Percentiles rank a stretch among this genome's conserved stretches.
phyloP scores from a whole-genome alignment of 2,797 vertebrate genomes.

The Rhinophrynus dorsalis region DNA sequence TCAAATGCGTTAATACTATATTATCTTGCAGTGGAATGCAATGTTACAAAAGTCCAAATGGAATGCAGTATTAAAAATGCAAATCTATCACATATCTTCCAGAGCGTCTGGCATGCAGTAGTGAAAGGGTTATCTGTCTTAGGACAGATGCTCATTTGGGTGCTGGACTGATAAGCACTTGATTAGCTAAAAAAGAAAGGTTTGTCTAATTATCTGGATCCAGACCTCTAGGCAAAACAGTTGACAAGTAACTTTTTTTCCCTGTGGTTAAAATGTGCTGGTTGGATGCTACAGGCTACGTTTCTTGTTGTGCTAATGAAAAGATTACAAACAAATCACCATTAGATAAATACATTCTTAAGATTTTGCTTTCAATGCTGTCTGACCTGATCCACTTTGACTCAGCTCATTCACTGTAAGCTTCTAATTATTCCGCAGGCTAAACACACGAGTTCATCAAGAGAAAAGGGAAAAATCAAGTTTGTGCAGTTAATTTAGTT shows the following conservation, averaged over 20 bases:
- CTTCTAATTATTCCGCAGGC: constrained; percentile 54
- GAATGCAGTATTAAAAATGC: too few species aligned
- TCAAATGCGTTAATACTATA: too few species aligned
- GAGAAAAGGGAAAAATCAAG: constrained; percentile 63
- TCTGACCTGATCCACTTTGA: constrained; percentile 34
- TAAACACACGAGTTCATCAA: constrained; percentile 55
- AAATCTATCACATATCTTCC: not conserved
- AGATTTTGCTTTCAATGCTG: not conserved
- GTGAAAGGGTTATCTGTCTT: not conserved
- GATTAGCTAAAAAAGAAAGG: constrained; percentile 18
- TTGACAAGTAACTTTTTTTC: constrained; percentile 6
- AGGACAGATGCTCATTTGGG: not conserved
- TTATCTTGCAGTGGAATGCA: too few species aligned
- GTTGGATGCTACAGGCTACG: constrained; percentile 1
- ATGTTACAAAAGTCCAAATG: too few species aligned
- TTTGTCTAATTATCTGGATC: constrained; percentile 41
- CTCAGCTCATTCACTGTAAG: constrained; percentile 57
- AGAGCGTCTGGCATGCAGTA: too few species aligned
- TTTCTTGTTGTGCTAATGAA: constrained; percentile 38
- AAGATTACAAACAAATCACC: constrained; percentile 49
- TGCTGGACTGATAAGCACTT: not conserved
- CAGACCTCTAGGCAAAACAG: constrained; percentile 6
- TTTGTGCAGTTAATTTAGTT: constrained; percentile 61
- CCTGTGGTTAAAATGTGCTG: constrained; percentile 13
- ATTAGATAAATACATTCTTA: constrained; percentile 21